Conservation (phyloP, 2,888 invertebrate genomes). For the Callosobruchus maculatus region DNA sequence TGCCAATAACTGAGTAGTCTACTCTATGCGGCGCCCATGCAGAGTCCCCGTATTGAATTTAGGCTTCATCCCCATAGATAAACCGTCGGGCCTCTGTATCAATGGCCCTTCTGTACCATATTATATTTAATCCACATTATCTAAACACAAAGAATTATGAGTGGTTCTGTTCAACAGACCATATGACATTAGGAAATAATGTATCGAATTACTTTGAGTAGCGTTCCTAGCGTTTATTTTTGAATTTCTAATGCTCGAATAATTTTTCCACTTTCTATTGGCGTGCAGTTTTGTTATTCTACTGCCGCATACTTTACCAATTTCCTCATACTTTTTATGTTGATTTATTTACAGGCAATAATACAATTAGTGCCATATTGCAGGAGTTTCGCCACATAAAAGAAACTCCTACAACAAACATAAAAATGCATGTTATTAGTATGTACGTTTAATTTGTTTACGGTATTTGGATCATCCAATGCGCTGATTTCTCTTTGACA, state of each 20-base stretch:
- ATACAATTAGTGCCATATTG: neutral
- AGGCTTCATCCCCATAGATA: slow-evolving; percentile 37
- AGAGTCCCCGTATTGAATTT: slow-evolving; percentile 26
- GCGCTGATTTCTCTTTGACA: neutral
- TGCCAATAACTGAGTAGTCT: too few species aligned
- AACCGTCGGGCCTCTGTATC: slow-evolving; percentile 40
- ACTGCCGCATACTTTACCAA: slow-evolving; percentile 17
- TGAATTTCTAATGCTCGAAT: slow-evolving; percentile 29
- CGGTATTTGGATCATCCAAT: neutral
- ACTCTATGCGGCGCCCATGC: neutral
- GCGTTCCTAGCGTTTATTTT: slow-evolving; percentile 28
- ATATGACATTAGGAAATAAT: slow-evolving; percentile 42
- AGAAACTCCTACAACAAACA: neutral
- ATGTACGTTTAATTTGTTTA: neutral
- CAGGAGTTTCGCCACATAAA: neutral
- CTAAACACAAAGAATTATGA: slow-evolving; percentile 43
- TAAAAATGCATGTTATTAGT: neutral
- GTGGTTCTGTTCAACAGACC: slow-evolving; percentile 42
- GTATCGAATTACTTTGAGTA: slow-evolving; percentile 39
- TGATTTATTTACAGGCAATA: neutral
- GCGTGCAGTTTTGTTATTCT: slow-evolving; percentile 16
- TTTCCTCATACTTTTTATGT: slow-evolving; percentile 17
- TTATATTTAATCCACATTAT: slow-evolving; percentile 39
- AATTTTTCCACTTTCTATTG: slow-evolving; percentile 28
- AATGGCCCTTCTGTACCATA: slow-evolving; percentile 38